These are phyloP conservation scores for Fukomys damarensis DNA, from an alignment of 2,113 vertebrate species.

Conservation along the genomic window DNA sequence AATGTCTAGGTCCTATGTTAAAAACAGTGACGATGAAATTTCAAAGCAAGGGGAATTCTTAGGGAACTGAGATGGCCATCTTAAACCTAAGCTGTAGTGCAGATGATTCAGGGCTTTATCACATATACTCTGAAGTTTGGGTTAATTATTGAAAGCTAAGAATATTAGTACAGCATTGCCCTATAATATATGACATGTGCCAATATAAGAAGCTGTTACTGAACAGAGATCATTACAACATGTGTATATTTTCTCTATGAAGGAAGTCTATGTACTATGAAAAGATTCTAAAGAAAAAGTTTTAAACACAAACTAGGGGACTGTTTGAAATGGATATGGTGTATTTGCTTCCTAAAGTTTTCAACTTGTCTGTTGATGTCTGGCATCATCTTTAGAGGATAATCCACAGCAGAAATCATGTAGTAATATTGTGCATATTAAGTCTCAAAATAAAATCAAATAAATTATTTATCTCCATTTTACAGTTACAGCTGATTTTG, in stretches of 20 bases:
- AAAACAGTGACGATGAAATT: background rate
- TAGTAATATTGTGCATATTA: background rate
- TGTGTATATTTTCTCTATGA: conserved; percentile 29
- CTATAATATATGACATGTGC: background rate
- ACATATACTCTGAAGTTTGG: background rate
- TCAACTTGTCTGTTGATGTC: background rate
- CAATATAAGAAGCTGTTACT: background rate
- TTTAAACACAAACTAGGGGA: background rate
- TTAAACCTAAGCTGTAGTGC: background rate
- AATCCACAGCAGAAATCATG: background rate
- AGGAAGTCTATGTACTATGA: background rate
- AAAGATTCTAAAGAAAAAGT: conserved; percentile 6
- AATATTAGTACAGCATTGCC: background rate
- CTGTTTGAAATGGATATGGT: background rate
- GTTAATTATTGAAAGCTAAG: background rate
- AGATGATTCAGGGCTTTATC: background rate
- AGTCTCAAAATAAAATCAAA: conserved; percentile 27
- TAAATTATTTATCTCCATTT: background rate
- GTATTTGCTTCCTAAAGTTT: background rate
- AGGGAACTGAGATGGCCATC: background rate
- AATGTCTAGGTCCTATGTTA: conserved; percentile 38
- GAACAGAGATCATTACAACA: background rate
- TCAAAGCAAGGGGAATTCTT: background rate
- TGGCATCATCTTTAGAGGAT: background rate
- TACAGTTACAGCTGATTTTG: background rate